Evolutionary conservation across 2,888 invertebrate species (phyloP), one percentile per base, ranked within the genome.

Genomic region (Timandra comae): DNA sequence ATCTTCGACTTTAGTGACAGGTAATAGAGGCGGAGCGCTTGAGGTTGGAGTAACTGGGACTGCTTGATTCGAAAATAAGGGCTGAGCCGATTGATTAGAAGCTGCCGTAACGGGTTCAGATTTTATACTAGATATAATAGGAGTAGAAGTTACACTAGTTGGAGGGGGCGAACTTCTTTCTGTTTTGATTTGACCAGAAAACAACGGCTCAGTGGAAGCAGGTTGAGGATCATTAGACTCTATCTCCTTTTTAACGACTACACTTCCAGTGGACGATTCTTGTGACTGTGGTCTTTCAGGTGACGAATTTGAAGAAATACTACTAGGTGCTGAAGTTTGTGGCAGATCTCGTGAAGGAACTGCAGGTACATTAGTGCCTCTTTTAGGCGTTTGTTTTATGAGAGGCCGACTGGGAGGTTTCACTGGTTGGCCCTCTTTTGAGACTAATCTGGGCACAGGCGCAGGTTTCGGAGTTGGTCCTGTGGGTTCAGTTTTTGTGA

Each of bases 331-430:
- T 12, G 51, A 22, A 20, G 46, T 30, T 40, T 53, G 52, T 1
- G 38, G 22, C 26, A 53, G 39, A 46, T 68, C 63, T 52, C 47
- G 70, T 13, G 50, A 19, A 5, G 57, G 40, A n/a, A n/a, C n/a
- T 12, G 63, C 34, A 10, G 68, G 67, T 30, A 54, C 43, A 44
- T 66, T 79, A 1, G 63, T 56, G 12, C 61, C 72, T 55, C 78
- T 69, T 56, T 74, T 84, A 7, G 84, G 84, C 8, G 85, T 82
- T 50, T 84, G 80, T 43, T 86, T 85, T 11, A 86, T 53, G 12
- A 66, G 66, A 1, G 81, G 81, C 38, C 81, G 59, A 7, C 53
- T 45, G 7, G 58, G 63, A 35, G 65, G 68, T 1, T 41, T 40
- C 1, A 41, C 39, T 29, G 56, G 49, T 16, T 47, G 49, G 9